Evolutionary conservation across 2,888 invertebrate genomes (phyloP).

Genomic region (Drosophila testacea): DNA sequence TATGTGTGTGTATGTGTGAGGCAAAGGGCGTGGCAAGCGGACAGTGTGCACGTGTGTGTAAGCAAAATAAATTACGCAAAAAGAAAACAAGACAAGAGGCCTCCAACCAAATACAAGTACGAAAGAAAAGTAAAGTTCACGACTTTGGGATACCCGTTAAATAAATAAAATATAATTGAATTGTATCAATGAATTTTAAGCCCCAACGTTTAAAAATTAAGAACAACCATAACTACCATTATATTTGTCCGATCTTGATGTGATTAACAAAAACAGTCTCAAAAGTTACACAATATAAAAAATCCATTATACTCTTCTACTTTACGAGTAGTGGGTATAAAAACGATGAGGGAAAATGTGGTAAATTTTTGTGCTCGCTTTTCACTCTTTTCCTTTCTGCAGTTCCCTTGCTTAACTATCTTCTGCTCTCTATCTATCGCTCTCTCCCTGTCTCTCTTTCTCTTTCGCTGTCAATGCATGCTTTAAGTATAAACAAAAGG

Average conservation of each 20-base stretch:
- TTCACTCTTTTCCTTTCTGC: not conserved
- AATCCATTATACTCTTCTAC: too few relatives aligned
- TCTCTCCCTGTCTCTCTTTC: not conserved
- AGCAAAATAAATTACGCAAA: constrained; percentile 59
- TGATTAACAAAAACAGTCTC: too few relatives aligned
- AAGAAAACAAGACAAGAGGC: constrained; percentile 49
- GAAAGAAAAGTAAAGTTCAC: too few relatives aligned
- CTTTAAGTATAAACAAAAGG: constrained; percentile 56
- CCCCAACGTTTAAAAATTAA: too few relatives aligned
- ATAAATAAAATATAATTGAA: too few relatives aligned
- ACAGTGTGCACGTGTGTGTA: constrained; percentile 25
- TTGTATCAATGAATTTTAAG: too few relatives aligned
- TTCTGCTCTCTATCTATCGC: not conserved
- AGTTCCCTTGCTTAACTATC: not conserved
- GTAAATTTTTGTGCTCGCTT: constrained; percentile 20
- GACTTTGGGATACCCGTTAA: too few relatives aligned
- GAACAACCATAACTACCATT: too few relatives aligned
- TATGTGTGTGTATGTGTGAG: constrained; percentile 1
- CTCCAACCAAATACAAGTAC: constrained; percentile 1
- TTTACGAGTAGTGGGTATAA: not conserved
- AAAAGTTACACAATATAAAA: too few relatives aligned
- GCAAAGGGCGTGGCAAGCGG: constrained; percentile 40
- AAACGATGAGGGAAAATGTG: constrained; percentile 20
- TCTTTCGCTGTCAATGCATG: too few relatives aligned
- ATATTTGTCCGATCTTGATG: too few relatives aligned